Base-by-base conservation (phyloP, 2,113 vertebrate genomes). In the Dunckerocampus dactyliophorus region DNA sequence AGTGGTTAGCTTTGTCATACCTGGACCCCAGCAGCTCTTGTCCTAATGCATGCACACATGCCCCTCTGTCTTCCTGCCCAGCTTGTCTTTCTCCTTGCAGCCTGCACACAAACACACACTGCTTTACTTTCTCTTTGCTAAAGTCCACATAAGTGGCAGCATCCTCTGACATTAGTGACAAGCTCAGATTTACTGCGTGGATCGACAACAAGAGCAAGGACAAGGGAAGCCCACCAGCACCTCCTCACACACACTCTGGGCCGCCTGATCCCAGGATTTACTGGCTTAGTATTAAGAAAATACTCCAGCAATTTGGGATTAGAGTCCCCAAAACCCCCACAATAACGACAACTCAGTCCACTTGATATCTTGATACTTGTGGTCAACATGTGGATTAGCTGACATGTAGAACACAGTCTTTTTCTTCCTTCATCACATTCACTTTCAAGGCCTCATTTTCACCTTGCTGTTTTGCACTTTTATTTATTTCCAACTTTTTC, bases 251-350 rank as follows among this genome's bases (percentile, higher is more conserved):
- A 53, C 61, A 52, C 73, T 75, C 74, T 60, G 80, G 78, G 55
- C 63, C 20, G 62, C 65, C 79, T 92, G 91, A 92, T 92, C 92
- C 90, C 74, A 74, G 91, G 83, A 90, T 92, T 93, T 93, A 87
- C 67, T 63, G 83, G 83, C 72, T 91, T 91, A 89, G 89, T 84
- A 84, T 89, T 89, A 90, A 87, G 88, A 90, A 91, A 89, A 92
- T 89, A 90, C 88, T 87, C 81, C 86, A 81, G 88, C 92, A 92
- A 88, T 91, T 90, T 90, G 86, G 93, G 92, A 93, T 94, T 93
- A 94, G 89, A 90, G 0, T 88, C 91, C 63, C 59, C 88, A 90
- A 92, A 91, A 83, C 85, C 83, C 81, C 71, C 58, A 66, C 52
- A 64, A 68, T 87, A 81, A 85, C 88, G 89, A 86, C 74, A 75